phyloP scores from a whole-genome alignment of 1,140 invertebrate genomes.

The Nymphalis io region DNA sequence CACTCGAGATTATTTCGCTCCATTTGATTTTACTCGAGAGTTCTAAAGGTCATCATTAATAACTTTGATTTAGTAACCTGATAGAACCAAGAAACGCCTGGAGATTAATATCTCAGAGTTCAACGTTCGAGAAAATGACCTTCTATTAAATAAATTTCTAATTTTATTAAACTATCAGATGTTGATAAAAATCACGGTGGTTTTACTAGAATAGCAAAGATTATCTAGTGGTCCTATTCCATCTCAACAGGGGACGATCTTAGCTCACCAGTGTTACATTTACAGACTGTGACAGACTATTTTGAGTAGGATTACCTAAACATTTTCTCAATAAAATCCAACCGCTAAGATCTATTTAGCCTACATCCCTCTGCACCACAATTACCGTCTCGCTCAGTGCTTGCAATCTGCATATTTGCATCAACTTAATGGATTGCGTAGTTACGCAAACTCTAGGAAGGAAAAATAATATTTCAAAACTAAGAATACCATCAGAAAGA shows the following conservation, averaged over 20 bases:
- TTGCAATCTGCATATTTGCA: constrained; percentile 20
- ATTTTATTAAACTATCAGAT: too few species aligned
- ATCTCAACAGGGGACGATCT: too few species aligned
- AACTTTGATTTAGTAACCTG: not conserved
- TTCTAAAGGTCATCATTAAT: not conserved
- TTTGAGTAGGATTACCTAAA: not conserved
- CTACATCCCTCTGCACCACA: constrained; percentile 19
- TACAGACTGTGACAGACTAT: too few species aligned
- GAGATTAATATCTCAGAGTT: not conserved
- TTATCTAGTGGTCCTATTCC: too few species aligned
- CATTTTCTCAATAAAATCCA: constrained; percentile 20
- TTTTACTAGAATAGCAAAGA: too few species aligned
- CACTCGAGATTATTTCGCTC: not conserved
- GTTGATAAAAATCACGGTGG: too few species aligned
- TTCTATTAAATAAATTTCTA: too few species aligned
- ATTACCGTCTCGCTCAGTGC: constrained; percentile 13
- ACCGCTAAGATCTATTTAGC: constrained; percentile 21
- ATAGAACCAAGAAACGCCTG: not conserved
- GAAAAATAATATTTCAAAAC: not conserved
- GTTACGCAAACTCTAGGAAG: constrained; percentile 1
- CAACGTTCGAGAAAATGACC: not conserved
- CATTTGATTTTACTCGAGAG: not conserved
- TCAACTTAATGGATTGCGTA: constrained; percentile 27
- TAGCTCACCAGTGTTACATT: too few species aligned
- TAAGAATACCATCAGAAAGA: not conserved